phyloP scores from a whole-genome alignment of 2,113 vertebrate species.

The Lycocorax pyrrhopterus region DNA sequence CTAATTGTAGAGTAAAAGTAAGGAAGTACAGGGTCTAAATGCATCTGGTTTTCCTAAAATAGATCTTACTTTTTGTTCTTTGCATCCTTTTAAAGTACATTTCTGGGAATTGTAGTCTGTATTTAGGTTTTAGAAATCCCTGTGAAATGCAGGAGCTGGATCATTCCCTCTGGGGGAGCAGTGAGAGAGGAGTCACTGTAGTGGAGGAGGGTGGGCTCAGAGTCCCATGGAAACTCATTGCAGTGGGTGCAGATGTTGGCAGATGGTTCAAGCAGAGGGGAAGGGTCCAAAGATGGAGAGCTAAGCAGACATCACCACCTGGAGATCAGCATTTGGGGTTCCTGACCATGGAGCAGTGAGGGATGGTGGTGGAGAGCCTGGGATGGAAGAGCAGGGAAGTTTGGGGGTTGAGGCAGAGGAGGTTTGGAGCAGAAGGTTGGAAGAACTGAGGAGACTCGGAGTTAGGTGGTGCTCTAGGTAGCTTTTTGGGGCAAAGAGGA shows the following conservation, averaged over 20 bases:
- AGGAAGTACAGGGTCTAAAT: neutral
- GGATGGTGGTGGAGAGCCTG: neutral
- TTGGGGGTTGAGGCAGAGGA: neutral
- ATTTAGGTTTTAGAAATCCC: neutral
- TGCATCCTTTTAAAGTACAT: neutral
- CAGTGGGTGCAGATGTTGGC: neutral
- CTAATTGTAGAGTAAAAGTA: neutral
- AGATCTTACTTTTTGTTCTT: neutral
- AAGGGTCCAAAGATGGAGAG: neutral
- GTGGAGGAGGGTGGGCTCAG: neutral
- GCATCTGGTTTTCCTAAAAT: neutral
- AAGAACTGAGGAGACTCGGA: rapidly evolving
- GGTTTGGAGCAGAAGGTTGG: neutral
- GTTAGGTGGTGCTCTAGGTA: neutral
- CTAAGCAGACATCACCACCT: neutral
- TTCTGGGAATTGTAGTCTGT: neutral
- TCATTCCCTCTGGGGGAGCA: rapidly evolving
- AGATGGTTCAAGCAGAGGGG: neutral
- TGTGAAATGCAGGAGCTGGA: neutral
- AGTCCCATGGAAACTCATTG: neutral
- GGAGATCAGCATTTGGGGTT: neutral
- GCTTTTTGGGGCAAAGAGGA: neutral
- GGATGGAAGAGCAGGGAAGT: neutral
- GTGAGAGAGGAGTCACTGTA: neutral
- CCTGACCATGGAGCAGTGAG: rapidly evolving